Evolutionary conservation across 37 sponge, comb jelly and placozoan species (phyloP), one percentile per base, ranked within the genome.

Genomic region (Agelas oroides): DNA sequence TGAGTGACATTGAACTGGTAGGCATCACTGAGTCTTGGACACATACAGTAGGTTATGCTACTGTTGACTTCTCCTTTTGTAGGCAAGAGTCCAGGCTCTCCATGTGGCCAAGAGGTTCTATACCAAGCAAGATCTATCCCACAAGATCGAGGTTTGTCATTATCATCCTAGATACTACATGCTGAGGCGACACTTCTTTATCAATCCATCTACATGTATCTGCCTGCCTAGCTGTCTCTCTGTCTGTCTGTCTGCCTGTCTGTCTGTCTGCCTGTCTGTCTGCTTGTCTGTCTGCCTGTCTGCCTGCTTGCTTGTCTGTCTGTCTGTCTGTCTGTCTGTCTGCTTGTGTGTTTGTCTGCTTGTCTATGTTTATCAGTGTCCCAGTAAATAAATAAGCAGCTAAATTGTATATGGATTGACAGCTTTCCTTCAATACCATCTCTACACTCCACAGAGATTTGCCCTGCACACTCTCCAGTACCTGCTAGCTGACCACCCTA

Each of bases 31-130:
- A 46, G 46, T 12, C 46, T 12, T 46, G 8, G 46, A 3, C 46
- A 46, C 55, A 25, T 27, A 25, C 15, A 46, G 6, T 8, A 46
- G 46, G 46, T 46, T 46, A 8, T 46, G 46, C 8, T 8, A 8
- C 46, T 46, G 46, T 46, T 46, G 46, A 46, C 3, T 12, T 46
- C 46, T 46, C 46, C 46, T 46, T 46, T 46, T 8, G 46, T 52
- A 96, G 96, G 88, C 77, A 28, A 69, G 92, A 67, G 73, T 84
- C n/a, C 95, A 96, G 30, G 81, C 95, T 53, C 80, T 94, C 55
- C 88, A 94, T 57, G 80, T 96, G 20, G 74, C 83, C 2, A 96
- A 96, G 83, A 91, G 85, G 60, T 81, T 96, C 13, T 89, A 94
- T 54, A 54, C 70, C 32, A 81, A 77, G 37, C 77, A 80, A 34